Evolutionary conservation across 2,797 vertebrate genomes (phyloP), one percentile per base, ranked within the genome.

Genomic region (Micropoecilia bifurca): DNA sequence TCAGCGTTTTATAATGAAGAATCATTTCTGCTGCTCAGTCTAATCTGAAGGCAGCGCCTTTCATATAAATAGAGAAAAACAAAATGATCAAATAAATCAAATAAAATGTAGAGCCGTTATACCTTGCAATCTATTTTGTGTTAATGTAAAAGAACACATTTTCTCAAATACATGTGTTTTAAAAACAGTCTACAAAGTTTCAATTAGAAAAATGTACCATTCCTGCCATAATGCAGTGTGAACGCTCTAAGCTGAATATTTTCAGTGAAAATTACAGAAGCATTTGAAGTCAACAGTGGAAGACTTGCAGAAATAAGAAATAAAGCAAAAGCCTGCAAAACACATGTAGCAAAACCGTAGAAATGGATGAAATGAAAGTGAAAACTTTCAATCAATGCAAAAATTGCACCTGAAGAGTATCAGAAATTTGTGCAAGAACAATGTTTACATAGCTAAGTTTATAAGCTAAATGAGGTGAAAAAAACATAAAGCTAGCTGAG

Each of bases 1-100:
- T 94, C 90, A 94, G 88, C 85, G 33, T 86, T 88, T 91, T 83
- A 77, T 92, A 93, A 93, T 91, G 89, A 93, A 90, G 91, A 93
- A 71, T 91, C 87, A 90, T 94, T 85, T 78, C 74, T 87, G 89
- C 74, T 22, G 73, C 87, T 83, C 86, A 85, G 86, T 90, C 88
- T 86, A 90, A 94, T 94, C 86, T 88, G 33, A n/a, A 85, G 80
- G 80, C 86, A 87, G 78, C 28, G 77, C 77, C 73, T 74, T 57
- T 22, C 79, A 86, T 90, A 85, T 87, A 89, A 93, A 91, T 85
- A 91, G 86, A 85, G 84, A 72, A 75, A 79, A 81, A 73, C 48
- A 53, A 57, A 75, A 55, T 30, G 50, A 33, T 33, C 33, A 33
- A 33, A 33, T 6, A 41, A 74, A 73, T 47, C 5, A 68, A 33